These are phyloP conservation scores for Sebastes diaconus DNA, from an alignment of 2,797 vertebrate species.

Conservation along the genomic window DNA sequence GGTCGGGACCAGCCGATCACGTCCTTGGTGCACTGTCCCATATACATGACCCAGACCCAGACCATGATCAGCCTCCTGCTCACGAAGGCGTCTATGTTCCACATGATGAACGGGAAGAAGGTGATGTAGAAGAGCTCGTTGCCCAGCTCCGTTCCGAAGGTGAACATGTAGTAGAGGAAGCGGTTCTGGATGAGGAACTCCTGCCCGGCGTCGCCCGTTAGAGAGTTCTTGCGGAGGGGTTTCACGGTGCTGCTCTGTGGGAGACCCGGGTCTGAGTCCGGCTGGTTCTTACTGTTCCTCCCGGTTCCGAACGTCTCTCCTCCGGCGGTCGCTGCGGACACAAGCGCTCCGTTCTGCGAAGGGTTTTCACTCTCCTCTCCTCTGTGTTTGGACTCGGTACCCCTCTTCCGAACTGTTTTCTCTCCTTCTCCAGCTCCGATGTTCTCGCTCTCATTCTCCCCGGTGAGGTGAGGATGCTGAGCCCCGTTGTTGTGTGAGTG, in stretches of 20 bases:
- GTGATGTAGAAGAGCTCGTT: slow-evolving; percentile 96
- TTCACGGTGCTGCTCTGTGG: slow-evolving; percentile 54
- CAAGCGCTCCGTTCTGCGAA: slow-evolving; percentile 58
- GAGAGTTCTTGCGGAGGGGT: slow-evolving; percentile 90
- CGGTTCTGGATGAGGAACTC: slow-evolving; percentile 87
- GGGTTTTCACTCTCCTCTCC: slow-evolving; percentile 16
- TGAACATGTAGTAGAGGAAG: slow-evolving; percentile 91
- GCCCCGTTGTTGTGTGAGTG: slow-evolving; percentile 59
- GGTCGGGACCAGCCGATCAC: slow-evolving; percentile 92
- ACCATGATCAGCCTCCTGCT: slow-evolving; percentile 89
- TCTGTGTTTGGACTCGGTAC: not conserved
- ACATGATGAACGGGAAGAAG: slow-evolving; percentile 94
- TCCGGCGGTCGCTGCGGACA: not conserved
- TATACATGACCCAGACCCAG: slow-evolving; percentile 98
- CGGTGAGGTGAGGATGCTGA: slow-evolving; percentile 18
- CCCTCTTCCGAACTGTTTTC: slow-evolving; percentile 9
- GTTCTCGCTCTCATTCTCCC: not conserved
- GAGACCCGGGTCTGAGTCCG: too few relatives aligned
- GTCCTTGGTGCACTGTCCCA: slow-evolving; percentile 98
- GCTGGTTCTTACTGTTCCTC: not conserved
- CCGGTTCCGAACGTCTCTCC: not conserved
- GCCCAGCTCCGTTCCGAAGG: slow-evolving; percentile 93
- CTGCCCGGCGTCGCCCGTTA: slow-evolving; percentile 87
- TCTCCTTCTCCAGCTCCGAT: slow-evolving; percentile 29
- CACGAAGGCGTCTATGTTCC: slow-evolving; percentile 93